These are phyloP conservation scores for Vicugna pacos DNA, from an alignment of 2,113 vertebrate genomes.

Conservation along the genomic window DNA sequence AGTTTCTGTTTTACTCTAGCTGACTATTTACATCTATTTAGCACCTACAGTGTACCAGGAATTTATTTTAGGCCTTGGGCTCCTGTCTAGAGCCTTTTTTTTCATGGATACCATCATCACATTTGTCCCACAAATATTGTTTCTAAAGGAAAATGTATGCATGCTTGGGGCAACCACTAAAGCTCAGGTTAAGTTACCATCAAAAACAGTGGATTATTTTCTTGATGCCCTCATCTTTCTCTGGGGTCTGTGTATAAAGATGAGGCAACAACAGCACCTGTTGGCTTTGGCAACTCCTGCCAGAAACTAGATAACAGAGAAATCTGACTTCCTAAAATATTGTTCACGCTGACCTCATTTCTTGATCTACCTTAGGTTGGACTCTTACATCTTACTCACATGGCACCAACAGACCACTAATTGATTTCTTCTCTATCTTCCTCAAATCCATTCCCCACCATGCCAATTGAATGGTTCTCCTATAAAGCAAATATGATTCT, in stretches of 20 bases:
- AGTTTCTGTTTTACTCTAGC: background rate
- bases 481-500: background rate
- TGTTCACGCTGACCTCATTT: background rate
- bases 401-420: background rate
- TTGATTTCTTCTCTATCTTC: background rate
- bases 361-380: background rate
- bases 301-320: background rate
- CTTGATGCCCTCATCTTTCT: background rate
- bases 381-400: background rate
- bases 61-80: background rate
- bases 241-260: background rate
- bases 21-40: background rate
- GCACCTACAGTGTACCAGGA: background rate
- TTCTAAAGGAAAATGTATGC: background rate
- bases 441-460: background rate
- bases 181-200: background rate
- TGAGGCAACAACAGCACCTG: background rate
- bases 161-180: background rate
- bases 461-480: background rate
- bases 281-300: background rate
- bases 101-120: too few species aligned
- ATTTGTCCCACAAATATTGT: background rate
- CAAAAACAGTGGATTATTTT: background rate
- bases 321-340: background rate
- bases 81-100: background rate